phyloP scores from a whole-genome alignment of 2,888 invertebrate species.

The Papilio gigon region DNA sequence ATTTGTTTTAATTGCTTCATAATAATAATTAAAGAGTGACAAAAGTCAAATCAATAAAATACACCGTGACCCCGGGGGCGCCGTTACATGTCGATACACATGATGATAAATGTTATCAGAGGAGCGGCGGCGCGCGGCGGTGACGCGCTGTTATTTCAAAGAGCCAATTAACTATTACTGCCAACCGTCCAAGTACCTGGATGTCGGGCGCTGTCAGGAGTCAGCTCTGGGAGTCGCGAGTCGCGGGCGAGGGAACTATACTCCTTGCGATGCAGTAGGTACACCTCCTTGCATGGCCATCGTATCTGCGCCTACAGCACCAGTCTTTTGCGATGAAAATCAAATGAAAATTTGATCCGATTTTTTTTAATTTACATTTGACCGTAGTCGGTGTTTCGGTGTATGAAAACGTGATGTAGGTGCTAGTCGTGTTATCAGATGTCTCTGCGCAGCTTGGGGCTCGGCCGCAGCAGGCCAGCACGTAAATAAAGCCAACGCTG shows the following conservation, averaged over 20 bases:
- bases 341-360: background rate
- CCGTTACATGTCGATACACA: slow-evolving; percentile 27
- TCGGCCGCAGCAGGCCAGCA: background rate
- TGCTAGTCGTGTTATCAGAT: background rate
- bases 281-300: no score
- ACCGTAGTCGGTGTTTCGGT: background rate
- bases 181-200: background rate
- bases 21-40: background rate
- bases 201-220: no score
- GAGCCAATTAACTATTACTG: background rate
- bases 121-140: slow-evolving; percentile 4
- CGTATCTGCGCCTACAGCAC: background rate
- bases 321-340: background rate
- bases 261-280: no score
- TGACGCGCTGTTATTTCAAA: slow-evolving; percentile 14
- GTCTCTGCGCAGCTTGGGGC: background rate
- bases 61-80: slow-evolving; percentile 46
- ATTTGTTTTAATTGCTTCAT: background rate
- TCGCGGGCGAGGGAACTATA: no score
- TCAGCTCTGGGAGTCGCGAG: no score
- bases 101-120: slow-evolving; percentile 26
- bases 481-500: slow-evolving; percentile 6
- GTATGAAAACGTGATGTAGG: background rate
- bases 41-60: background rate
- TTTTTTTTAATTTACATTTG: background rate